Conservation (phyloP, 2,113 vertebrate species). For the Thamnophis sirtalis region DNA sequence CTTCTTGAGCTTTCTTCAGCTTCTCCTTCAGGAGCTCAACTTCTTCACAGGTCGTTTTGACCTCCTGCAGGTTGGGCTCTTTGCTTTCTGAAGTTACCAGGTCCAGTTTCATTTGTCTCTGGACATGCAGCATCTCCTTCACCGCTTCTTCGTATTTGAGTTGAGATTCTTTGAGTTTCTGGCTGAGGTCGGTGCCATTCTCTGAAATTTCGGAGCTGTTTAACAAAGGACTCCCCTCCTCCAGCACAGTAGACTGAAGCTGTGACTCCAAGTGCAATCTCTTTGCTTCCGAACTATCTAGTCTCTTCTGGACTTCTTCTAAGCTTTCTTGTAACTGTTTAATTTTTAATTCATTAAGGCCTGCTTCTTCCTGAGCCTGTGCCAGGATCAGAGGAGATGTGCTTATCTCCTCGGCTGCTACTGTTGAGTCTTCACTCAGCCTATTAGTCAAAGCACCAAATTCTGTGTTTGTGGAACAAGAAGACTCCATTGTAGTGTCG, state of each 20-base stretch:
- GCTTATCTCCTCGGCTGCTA: slow-evolving; percentile 40
- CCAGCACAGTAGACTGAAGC: slow-evolving; percentile 63
- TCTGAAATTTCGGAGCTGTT: slow-evolving; percentile 73
- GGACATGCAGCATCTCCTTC: slow-evolving; percentile 75
- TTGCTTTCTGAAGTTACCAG: slow-evolving; percentile 55
- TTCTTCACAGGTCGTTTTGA: slow-evolving; percentile 64
- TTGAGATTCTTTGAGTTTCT: slow-evolving; percentile 78
- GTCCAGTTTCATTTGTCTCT: slow-evolving; percentile 65
- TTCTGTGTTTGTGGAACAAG: slow-evolving; percentile 77
- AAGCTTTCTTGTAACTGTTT: slow-evolving; percentile 74
- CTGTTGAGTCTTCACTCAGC: slow-evolving; percentile 37
- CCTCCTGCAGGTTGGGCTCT: slow-evolving; percentile 57
- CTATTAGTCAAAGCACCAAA: slow-evolving; percentile 60
- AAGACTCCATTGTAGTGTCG: slow-evolving; percentile 73
- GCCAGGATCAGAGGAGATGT: slow-evolving; percentile 34
- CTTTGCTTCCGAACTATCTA: slow-evolving; percentile 76
- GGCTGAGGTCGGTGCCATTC: slow-evolving; percentile 78
- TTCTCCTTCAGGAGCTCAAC: slow-evolving; percentile 74
- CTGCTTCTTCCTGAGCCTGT: slow-evolving; percentile 41
- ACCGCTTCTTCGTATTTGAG: slow-evolving; percentile 76
- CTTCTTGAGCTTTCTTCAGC: slow-evolving; percentile 68
- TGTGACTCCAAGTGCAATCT: slow-evolving; percentile 72
- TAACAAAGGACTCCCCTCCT: slow-evolving; percentile 15
- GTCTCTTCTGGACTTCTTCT: slow-evolving; percentile 73
- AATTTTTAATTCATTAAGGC: slow-evolving; percentile 64